Percentiles rank a stretch among this genome's conserved stretches.
Evolutionary conservation across 1,140 invertebrate genomes (phyloP).

Genomic region (Panulirus ornatus): DNA sequence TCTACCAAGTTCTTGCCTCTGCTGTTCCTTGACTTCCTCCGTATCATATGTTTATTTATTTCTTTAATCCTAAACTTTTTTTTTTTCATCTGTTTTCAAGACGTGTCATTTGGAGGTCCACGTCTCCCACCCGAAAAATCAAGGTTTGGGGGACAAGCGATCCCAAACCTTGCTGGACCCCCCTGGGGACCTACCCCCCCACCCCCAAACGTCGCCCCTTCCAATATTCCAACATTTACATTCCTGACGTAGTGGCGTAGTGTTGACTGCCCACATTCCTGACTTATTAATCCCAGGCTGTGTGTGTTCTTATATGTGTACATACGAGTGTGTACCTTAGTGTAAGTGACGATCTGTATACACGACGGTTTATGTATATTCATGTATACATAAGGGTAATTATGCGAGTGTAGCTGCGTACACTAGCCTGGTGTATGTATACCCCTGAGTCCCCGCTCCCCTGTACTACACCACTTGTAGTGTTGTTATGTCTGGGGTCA

Average conservation of each 20-base stretch:
- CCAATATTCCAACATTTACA: not conserved
- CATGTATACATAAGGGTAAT: slow-evolving; percentile 4
- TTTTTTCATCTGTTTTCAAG: no score
- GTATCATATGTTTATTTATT: no score
- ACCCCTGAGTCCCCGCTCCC: no score
- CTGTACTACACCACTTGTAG: no score
- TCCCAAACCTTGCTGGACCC: no score
- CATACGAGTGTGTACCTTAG: slow-evolving; percentile 23
- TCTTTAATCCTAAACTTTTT: no score
- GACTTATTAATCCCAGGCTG: slow-evolving; percentile 21
- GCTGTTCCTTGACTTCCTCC: no score
- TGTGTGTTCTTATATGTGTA: slow-evolving; percentile 35
- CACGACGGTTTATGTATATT: not conserved
- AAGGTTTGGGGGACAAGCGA: no score
- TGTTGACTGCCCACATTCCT: not conserved
- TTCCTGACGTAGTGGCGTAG: not conserved
- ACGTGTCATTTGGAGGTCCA: no score
- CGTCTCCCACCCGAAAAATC: no score
- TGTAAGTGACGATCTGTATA: not conserved
- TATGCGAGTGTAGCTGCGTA: slow-evolving; percentile 28
- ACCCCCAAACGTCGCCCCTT: not conserved
- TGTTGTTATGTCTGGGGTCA: no score
- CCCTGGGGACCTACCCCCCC: not conserved
- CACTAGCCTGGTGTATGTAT: not conserved
- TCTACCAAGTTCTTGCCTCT: no score